A percentile compares a stretch with the other conserved stretches of the same genome.
Conservation (phyloP, 2,888 invertebrate species). For the Aphidoletes aphidimyza region DNA sequence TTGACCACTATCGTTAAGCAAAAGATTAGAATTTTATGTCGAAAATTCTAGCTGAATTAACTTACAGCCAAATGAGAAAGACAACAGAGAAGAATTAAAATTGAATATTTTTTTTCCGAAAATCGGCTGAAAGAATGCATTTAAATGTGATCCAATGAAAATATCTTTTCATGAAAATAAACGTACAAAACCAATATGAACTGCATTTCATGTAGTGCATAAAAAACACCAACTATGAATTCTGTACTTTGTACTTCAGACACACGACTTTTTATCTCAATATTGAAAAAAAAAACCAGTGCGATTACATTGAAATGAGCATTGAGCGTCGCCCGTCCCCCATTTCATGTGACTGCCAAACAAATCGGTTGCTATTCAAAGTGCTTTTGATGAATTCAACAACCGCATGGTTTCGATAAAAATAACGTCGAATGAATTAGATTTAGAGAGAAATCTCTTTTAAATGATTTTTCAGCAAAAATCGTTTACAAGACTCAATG, state of each 20-base stretch:
- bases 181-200: too few relatives aligned
- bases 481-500: not conserved
- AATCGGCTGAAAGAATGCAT: too few relatives aligned
- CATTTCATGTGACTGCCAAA: not conserved
- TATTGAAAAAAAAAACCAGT: not conserved
- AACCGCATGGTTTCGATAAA: constrained; percentile 29
- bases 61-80: too few relatives aligned
- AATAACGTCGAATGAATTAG: constrained; percentile 15
- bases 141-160: too few relatives aligned
- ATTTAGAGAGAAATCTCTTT: constrained; percentile 24
- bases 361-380: constrained; percentile 12
- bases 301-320: constrained; percentile 13
- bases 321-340: not conserved
- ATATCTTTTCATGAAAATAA: too few relatives aligned
- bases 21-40: too few relatives aligned
- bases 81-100: too few relatives aligned
- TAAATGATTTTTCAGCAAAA: not conserved
- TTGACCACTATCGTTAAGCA: too few relatives aligned
- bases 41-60: too few relatives aligned
- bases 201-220: too few relatives aligned
- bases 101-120: too few relatives aligned
- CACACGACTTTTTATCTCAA: constrained; percentile 42
- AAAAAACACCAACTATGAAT: too few relatives aligned
- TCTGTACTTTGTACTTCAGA: not conserved
- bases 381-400: not conserved